Evolutionary conservation across 1,140 invertebrate species (phyloP).

Genomic region (Drosophila nannoptera): DNA sequence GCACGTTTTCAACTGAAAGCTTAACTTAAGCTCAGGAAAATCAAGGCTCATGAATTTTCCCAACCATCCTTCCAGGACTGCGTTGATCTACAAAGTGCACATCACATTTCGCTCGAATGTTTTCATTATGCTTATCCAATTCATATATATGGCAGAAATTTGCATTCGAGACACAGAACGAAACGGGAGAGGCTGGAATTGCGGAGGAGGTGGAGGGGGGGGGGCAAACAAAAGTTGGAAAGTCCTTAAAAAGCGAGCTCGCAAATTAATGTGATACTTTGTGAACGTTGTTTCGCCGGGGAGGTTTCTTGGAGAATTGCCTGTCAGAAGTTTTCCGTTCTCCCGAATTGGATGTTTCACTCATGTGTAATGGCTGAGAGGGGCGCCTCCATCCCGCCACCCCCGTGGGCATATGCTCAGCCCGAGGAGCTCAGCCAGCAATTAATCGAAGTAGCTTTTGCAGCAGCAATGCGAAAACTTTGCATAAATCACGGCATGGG

Average conservation of each 20-base stretch:
- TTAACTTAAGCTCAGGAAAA: background rate
- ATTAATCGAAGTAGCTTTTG: conserved; percentile 42
- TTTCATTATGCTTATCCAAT: conserved; percentile 20
- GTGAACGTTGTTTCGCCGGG: background rate
- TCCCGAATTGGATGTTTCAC: background rate
- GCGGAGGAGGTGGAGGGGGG: conserved; percentile 9
- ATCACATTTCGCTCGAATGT: conserved; percentile 6
- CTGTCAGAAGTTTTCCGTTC: conserved; percentile 8
- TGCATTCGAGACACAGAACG: conserved; percentile 33
- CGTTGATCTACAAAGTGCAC: background rate
- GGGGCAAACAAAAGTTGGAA: conserved; percentile 61
- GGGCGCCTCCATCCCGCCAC: background rate
- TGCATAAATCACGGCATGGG: conserved; percentile 66
- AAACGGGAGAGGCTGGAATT: conserved; percentile 42
- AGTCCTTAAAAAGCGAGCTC: conserved; percentile 36
- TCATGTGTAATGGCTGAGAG: conserved; percentile 16
- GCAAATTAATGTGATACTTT: conserved; percentile 63
- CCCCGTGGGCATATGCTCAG: conserved; percentile 7
- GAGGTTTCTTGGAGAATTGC: conserved; percentile 8
- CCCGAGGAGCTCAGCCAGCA: conserved; percentile 16
- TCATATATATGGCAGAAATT: conserved; percentile 26
- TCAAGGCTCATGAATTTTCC: background rate
- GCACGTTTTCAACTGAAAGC: too few species aligned
- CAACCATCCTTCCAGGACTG: background rate
- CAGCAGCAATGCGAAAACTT: conserved; percentile 26